These are phyloP conservation scores for Mareca strepera DNA, from an alignment of 2,797 vertebrate species.

Conservation along the genomic window DNA sequence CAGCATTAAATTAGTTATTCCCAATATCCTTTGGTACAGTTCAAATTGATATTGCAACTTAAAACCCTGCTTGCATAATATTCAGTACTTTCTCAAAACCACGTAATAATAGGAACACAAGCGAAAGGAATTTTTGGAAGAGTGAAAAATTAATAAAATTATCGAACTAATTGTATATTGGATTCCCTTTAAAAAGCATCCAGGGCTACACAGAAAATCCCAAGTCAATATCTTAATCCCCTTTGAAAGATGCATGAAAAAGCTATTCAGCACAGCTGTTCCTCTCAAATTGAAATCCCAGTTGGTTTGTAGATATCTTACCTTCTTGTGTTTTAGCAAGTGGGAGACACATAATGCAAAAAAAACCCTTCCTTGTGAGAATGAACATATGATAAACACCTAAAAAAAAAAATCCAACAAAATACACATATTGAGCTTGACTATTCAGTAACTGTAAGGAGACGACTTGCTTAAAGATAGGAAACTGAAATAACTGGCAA, in stretches of 20 bases:
- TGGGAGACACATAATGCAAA: conserved; percentile 87
- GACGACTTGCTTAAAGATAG: neutral
- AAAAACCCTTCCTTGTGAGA: conserved; percentile 86
- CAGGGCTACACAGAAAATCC: neutral
- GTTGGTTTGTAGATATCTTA: conserved; percentile 58
- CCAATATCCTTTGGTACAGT: neutral
- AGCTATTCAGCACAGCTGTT: neutral
- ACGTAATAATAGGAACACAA: neutral
- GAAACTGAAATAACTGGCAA: neutral
- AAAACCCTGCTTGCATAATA: neutral
- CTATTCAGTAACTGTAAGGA: neutral
- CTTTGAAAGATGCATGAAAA: neutral
- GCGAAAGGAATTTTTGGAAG: neutral
- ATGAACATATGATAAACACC: conserved; percentile 88
- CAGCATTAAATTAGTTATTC: neutral
- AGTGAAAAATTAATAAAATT: neutral
- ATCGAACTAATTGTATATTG: neutral
- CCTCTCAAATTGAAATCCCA: neutral
- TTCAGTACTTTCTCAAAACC: neutral
- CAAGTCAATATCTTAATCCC: neutral
- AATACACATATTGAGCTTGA: neutral
- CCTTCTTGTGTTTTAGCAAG: conserved; percentile 87
- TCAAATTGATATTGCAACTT: neutral
- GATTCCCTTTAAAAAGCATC: neutral
- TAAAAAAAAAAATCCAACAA: conserved; percentile 62